These are phyloP conservation scores for Blastobasis lacticolella DNA, from an alignment of 2,888 invertebrate genomes.

Conservation along the genomic window DNA sequence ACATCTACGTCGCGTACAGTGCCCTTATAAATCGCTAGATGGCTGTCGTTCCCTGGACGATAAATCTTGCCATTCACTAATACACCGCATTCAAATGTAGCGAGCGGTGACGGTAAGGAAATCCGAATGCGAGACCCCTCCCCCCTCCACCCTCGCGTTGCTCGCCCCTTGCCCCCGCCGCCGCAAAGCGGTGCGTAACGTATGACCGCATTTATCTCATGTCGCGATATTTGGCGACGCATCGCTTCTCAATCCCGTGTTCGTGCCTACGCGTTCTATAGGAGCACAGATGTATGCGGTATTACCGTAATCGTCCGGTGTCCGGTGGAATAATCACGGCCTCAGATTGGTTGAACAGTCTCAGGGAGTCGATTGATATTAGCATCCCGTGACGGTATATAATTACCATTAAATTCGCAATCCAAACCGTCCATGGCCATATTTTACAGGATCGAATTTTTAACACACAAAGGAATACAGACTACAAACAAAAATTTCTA, in stretches of 20 bases:
- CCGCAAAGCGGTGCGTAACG: conserved; percentile 40
- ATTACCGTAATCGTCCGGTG: too few species aligned
- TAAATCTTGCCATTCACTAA: conserved; percentile 66
- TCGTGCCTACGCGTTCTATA: neutral
- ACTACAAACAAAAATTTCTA: too few species aligned
- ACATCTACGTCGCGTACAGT: neutral
- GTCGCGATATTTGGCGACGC: conserved; percentile 18
- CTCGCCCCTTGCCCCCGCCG: conserved; percentile 1
- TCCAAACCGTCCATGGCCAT: too few species aligned
- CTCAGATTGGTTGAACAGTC: too few species aligned
- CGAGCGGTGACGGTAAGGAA: conserved; percentile 18
- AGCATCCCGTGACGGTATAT: too few species aligned
- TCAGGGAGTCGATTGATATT: too few species aligned
- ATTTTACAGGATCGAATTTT: too few species aligned
- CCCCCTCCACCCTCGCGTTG: neutral
- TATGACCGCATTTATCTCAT: conserved; percentile 41
- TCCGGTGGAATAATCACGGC: too few species aligned
- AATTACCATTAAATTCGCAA: too few species aligned
- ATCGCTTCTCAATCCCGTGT: conserved; percentile 11
- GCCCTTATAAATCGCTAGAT: conserved; percentile 46
- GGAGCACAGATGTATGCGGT: too few species aligned
- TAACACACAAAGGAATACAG: too few species aligned
- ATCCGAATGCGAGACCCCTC: conserved; percentile 22
- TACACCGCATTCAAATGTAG: conserved; percentile 65
- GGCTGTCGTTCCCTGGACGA: conserved; percentile 43